A percentile compares a stretch with the other conserved stretches of the same genome.
phyloP scores from a whole-genome alignment of 2,113 vertebrate species.

The Carassius carassius region DNA sequence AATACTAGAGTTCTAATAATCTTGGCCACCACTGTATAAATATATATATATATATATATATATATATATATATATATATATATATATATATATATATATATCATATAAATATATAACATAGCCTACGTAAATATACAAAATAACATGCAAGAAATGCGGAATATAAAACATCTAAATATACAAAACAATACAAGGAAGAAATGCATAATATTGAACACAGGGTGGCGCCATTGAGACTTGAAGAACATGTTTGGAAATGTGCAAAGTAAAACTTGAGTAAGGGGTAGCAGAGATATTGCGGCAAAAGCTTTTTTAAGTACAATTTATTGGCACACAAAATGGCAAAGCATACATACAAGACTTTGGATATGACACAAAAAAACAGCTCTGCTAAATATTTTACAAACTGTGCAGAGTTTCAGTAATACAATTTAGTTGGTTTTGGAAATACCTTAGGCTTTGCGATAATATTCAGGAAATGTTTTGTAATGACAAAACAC shows the following conservation, averaged over 20 bases:
- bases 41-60: no score
- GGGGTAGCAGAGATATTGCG: constrained; percentile 16
- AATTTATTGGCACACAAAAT: constrained; percentile 99
- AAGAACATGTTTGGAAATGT: background rate
- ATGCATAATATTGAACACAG: background rate
- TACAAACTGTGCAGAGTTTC: constrained; percentile 87
- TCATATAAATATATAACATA: no score
- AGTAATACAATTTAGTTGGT: constrained; percentile 80
- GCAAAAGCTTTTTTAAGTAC: constrained; percentile 81
- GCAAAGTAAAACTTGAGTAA: background rate
- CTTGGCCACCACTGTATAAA: no score
- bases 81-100: no score
- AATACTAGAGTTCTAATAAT: no score
- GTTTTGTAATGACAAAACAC: constrained; percentile 39
- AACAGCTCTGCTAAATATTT: constrained; percentile 91
- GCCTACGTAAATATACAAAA: background rate
- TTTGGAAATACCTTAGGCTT: constrained; percentile 82
- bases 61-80: no score
- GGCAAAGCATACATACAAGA: constrained; percentile 99
- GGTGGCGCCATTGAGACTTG: background rate
- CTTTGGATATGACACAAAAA: constrained; percentile 93
- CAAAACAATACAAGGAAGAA: background rate
- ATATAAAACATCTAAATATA: background rate
- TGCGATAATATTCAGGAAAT: constrained; percentile 92
- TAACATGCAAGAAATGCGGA: background rate